Evolutionary conservation across 92 coral and sea anemone species (phyloP), one percentile per base, ranked within the genome.

Genomic region (Phymanthus crucifer): DNA sequence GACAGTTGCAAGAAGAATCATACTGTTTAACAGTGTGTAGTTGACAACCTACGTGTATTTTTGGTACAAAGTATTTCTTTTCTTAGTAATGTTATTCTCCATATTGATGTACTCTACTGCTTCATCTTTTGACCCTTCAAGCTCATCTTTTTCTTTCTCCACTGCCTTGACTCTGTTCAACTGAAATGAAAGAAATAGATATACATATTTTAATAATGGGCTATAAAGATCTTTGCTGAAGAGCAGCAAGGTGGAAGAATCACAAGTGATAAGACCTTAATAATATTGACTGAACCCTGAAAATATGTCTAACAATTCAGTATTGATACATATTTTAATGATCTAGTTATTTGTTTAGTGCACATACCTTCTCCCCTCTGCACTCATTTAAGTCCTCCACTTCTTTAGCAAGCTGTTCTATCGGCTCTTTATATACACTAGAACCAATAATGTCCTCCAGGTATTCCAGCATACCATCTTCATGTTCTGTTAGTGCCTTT

Each of bases 391-490:
- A 80, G 17, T 78, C 78, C 75, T 95, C 99, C 21, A 93, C 98
- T 47, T 91, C 91, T 29, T 91, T 95, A 19, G 98, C 89, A 36
- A 92, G 78, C 75, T 80, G 93, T 81, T 93, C 98, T 75, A 95
- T 95, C 43, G 99, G 99, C 73, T 95, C 96, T 77, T 95, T 95
- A 85, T 92, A 95, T 33, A 89, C 84, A 54, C 98, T 93, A 48
- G 99, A 95, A 70, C 99, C 99, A 73, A 95, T 84, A 35, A 95
- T 95, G 78, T 95, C 99, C 74, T 95, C 99, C 32, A 95, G 82
- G 73, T 95, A 95, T 76, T 95, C 99, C 40, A 95, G 75, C 99
- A 95, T 95, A 9, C 99, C 99, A 68, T 95, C 99, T 52, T 95
- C 99, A 71, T 95, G 99, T 48, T 95, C 99, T 70, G 99, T 86